These are phyloP conservation scores for Asteroscopus sphinx DNA, from an alignment of 2,888 invertebrate species.

Conservation along the genomic window DNA sequence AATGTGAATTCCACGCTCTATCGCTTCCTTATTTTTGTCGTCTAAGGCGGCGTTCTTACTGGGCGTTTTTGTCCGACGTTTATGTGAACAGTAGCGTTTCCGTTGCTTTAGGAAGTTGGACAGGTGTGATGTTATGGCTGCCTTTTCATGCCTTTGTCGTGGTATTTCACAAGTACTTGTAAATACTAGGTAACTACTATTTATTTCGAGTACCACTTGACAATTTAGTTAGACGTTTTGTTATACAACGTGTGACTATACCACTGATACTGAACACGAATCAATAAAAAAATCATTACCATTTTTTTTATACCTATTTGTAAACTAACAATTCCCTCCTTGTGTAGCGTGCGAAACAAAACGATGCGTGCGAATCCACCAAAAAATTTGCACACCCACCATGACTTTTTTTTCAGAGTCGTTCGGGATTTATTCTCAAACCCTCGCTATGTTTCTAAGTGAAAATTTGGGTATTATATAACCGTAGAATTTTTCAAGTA, in stretches of 20 bases:
- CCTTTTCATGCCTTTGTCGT: conserved; percentile 23
- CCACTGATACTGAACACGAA: too few species aligned
- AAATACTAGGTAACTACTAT: conserved; percentile 9
- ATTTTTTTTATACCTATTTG: too few species aligned
- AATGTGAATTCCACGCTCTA: conserved; percentile 35
- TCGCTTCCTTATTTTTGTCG: conserved; percentile 32
- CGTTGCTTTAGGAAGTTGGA: conserved; percentile 12
- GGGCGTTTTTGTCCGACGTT: conserved; percentile 13
- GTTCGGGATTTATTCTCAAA: too few species aligned
- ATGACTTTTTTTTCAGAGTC: too few species aligned
- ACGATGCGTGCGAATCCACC: too few species aligned
- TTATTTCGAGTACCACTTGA: conserved; percentile 9
- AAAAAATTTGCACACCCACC: too few species aligned
- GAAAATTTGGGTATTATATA: too few species aligned
- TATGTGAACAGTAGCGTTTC: conserved; percentile 31
- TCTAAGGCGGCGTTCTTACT: conserved; percentile 7
- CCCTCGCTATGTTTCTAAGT: too few species aligned
- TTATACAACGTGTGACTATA: not conserved
- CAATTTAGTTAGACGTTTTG: not conserved
- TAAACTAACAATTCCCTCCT: too few species aligned
- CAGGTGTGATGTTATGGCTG: conserved; percentile 1
- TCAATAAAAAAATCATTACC: too few species aligned
- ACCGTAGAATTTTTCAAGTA: too few species aligned
- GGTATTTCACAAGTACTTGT: conserved; percentile 18
- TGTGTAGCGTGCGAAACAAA: too few species aligned